Evolutionary conservation across 2,113 vertebrate species (phyloP).

Genomic region (Leucopternis melanops): DNA sequence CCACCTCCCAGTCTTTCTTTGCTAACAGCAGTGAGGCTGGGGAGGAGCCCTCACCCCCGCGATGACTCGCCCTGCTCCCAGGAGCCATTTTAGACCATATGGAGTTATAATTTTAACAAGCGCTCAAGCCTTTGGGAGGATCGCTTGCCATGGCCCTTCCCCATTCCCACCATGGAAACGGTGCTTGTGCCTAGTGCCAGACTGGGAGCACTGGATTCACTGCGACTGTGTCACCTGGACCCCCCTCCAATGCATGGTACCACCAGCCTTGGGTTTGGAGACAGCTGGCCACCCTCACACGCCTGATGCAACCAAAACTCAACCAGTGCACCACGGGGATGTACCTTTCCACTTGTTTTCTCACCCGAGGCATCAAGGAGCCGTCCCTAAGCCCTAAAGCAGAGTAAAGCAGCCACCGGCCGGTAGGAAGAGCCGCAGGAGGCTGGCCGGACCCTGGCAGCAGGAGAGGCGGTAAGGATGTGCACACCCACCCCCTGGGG

Average conservation of each 20-base stretch:
- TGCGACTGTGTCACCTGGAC: not conserved
- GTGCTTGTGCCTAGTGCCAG: not conserved
- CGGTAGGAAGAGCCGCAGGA: not conserved
- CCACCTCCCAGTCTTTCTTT: not conserved
- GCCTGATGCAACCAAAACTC: not conserved
- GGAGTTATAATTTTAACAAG: not conserved
- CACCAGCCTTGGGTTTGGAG: not conserved
- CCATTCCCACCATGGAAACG: not conserved
- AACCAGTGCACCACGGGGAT: not conserved
- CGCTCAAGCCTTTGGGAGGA: not conserved
- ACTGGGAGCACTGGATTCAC: not conserved
- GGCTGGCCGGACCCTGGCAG: not conserved
- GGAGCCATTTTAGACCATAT: not conserved
- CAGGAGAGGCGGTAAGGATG: fast-evolving
- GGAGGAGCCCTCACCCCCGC: fast-evolving
- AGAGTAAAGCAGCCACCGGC: not conserved
- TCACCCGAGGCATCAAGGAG: not conserved
- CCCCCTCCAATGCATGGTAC: not conserved
- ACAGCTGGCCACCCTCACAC: fast-evolving
- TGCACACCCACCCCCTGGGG: not conserved
- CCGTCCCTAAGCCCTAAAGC: not conserved
- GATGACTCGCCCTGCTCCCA: not conserved
- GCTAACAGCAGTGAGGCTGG: not conserved
- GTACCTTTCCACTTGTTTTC: not conserved
- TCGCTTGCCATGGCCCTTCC: not conserved